These are phyloP conservation scores for Clinocottus analis DNA, from an alignment of 2,113 vertebrate species.

Conservation along the genomic window DNA sequence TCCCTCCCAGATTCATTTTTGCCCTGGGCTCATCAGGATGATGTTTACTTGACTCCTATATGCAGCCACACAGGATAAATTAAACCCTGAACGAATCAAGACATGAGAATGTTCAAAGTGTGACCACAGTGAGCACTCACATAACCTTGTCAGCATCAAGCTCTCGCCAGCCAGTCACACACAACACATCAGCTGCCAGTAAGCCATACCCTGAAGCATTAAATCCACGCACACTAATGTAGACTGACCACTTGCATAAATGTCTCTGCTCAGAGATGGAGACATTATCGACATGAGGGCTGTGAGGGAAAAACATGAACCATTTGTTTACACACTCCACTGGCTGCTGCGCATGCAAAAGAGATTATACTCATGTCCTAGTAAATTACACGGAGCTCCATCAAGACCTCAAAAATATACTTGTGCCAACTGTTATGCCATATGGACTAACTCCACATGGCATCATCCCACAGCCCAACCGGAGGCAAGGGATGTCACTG, in stretches of 20 bases:
- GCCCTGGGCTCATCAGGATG: constrained; percentile 54
- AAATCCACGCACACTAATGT: constrained; percentile 31
- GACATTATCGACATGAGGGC: constrained; percentile 5
- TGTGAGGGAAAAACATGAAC: background rate
- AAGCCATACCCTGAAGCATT: constrained; percentile 42
- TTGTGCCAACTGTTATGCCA: constrained; percentile 80
- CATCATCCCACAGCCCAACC: constrained; percentile 42
- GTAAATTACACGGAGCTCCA: constrained; percentile 53
- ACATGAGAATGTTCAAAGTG: constrained; percentile 31
- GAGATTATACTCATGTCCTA: constrained; percentile 50
- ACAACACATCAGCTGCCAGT: constrained; percentile 42
- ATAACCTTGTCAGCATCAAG: constrained; percentile 52
- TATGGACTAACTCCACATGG: constrained; percentile 76
- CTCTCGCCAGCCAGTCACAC: constrained; percentile 46
- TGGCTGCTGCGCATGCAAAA: constrained; percentile 18
- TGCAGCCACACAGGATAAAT: constrained; percentile 53
- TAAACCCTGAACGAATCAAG: constrained; percentile 32
- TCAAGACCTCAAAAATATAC: constrained; percentile 64
- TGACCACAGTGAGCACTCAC: constrained; percentile 37
- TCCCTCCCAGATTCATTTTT: constrained; percentile 55
- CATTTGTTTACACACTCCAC: constrained; percentile 25
- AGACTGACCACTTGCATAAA: constrained; percentile 52
- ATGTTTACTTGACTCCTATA: constrained; percentile 67
- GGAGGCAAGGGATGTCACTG: constrained; percentile 47
- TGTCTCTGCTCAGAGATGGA: constrained; percentile 49